These are phyloP conservation scores for Gambusia holbrooki DNA, from an alignment of 2,113 vertebrate genomes.

Conservation along the genomic window DNA sequence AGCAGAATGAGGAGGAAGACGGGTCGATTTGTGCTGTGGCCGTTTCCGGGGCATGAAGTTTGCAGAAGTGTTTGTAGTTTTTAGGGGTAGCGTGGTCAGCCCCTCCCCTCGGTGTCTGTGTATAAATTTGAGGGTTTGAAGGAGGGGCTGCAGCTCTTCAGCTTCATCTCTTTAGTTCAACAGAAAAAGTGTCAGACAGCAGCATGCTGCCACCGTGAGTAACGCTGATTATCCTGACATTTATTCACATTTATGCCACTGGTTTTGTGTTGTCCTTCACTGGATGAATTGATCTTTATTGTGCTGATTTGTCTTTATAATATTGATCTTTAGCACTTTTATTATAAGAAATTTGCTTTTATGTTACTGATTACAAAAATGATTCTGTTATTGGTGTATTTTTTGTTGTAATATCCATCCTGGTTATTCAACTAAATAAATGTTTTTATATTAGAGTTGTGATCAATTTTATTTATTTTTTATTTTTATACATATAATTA, in stretches of 20 bases:
- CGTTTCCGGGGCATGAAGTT: neutral
- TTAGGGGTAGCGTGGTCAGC: conserved; percentile 14
- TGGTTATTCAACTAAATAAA: neutral
- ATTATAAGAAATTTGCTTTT: neutral
- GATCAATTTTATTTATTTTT: neutral
- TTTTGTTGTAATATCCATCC: neutral
- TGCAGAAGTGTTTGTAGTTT: conserved; percentile 13
- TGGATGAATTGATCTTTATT: neutral
- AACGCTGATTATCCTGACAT: conserved; percentile 11
- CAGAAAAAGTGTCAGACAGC: conserved; percentile 25
- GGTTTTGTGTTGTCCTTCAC: neutral
- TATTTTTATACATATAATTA: neutral
- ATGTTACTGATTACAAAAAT: neutral
- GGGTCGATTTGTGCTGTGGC: neutral
- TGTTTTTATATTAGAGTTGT: neutral
- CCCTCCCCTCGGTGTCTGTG: conserved; percentile 26
- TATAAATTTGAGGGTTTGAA: conserved; percentile 53
- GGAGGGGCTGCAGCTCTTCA: conserved; percentile 56
- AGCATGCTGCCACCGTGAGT: conserved; percentile 66
- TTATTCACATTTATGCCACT: neutral
- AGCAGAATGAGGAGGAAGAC: neutral
- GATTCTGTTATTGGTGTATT: neutral
- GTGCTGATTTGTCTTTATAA: neutral
- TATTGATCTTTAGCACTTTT: neutral
- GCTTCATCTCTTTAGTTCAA: conserved; percentile 22